These are phyloP conservation scores for Pediacus dermestoides DNA, from an alignment of 2,888 invertebrate species.

Conservation along the genomic window DNA sequence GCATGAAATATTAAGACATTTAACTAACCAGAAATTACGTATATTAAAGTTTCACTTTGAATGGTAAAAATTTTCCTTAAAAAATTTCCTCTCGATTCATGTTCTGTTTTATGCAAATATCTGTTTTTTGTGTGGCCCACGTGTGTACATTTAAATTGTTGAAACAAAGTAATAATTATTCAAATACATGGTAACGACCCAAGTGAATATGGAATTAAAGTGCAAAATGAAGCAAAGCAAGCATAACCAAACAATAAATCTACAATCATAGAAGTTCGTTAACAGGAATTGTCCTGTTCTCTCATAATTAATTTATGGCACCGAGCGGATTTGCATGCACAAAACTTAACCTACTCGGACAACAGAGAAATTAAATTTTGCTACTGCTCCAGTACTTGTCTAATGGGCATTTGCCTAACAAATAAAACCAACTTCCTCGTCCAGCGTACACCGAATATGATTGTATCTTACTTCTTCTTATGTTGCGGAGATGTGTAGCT, in stretches of 20 bases:
- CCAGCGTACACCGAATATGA: not conserved
- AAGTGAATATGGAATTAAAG: slow-evolving; percentile 6
- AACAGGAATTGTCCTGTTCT: slow-evolving; percentile 47
- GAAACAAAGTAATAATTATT: no score
- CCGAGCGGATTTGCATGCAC: slow-evolving; percentile 49
- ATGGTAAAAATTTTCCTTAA: no score
- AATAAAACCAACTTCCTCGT: slow-evolving; percentile 39
- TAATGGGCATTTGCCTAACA: slow-evolving; percentile 50
- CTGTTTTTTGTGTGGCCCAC: no score
- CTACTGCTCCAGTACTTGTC: slow-evolving; percentile 36
- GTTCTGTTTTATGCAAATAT: no score
- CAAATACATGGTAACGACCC: no score
- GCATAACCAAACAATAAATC: slow-evolving; percentile 42
- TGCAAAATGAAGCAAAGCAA: slow-evolving; percentile 22
- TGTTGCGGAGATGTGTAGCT: not conserved
- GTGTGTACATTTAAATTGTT: no score
- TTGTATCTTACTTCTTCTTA: slow-evolving; percentile 3
- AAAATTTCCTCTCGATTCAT: no score
- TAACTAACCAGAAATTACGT: no score
- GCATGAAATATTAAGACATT: no score
- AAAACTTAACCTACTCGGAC: slow-evolving; percentile 51
- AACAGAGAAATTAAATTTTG: slow-evolving; percentile 50
- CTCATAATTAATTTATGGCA: slow-evolving; percentile 50
- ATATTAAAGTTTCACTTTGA: no score
- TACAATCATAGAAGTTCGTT: slow-evolving; percentile 49